Percentiles rank a stretch among this genome's conserved stretches.
Evolutionary conservation across 2,888 invertebrate species (phyloP).

Genomic region (Polymixis lichenea): DNA sequence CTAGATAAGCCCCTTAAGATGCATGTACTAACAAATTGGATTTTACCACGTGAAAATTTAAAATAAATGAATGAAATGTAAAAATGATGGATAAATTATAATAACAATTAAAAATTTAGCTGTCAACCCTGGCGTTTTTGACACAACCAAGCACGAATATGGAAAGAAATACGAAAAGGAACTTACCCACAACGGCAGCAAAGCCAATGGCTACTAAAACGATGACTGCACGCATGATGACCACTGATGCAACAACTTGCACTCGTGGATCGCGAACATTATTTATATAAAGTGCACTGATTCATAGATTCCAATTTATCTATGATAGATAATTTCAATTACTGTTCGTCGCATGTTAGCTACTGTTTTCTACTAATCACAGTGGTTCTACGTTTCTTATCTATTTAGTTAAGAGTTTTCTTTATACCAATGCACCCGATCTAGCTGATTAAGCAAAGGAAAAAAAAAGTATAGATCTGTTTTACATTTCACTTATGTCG

Average conservation of each 20-base stretch:
- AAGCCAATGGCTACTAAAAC: conserved; percentile 45
- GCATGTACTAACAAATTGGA: no score
- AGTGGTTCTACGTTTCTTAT: conserved; percentile 21
- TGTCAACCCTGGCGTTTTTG: background rate
- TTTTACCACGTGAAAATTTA: no score
- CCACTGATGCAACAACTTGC: conserved; percentile 28
- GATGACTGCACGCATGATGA: conserved; percentile 53
- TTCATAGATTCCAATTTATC: conserved; percentile 48
- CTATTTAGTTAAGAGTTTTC: conserved; percentile 37
- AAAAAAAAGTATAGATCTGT: background rate
- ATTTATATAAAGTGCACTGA: conserved; percentile 57
- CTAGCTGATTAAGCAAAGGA: background rate
- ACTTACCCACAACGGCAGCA: conserved; percentile 52
- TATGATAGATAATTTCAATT: conserved; percentile 38
- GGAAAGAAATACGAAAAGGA: background rate
- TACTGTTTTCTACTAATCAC: conserved; percentile 3
- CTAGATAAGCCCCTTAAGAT: no score
- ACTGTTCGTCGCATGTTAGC: background rate
- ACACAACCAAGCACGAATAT: background rate
- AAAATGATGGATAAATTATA: no score
- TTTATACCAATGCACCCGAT: background rate
- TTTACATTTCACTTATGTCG: background rate
- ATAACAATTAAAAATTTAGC: background rate
- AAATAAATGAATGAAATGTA: no score
- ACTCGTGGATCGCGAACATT: background rate